Evolutionary conservation across 2,113 vertebrate genomes (phyloP).

Genomic region (Saguinus imperator): DNA sequence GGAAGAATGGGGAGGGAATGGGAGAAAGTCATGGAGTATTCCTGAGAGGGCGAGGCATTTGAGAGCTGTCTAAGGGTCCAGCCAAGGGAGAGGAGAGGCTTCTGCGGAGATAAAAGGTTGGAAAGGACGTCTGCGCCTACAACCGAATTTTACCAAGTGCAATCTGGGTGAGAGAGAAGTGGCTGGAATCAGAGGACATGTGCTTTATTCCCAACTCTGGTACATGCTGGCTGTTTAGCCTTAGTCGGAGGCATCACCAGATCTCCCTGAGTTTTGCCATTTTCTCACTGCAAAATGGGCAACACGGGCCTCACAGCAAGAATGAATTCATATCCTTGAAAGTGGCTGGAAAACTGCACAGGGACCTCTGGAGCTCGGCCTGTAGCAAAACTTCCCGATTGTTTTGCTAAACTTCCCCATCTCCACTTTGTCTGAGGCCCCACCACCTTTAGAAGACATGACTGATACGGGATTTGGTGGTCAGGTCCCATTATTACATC

Average conservation of each 20-base stretch:
- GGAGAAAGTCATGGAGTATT: not conserved
- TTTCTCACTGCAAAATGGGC: not conserved
- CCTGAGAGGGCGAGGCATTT: not conserved
- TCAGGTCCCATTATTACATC: not conserved
- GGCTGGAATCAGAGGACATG: not conserved
- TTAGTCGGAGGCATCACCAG: not conserved
- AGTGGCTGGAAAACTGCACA: not conserved
- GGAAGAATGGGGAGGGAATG: not conserved
- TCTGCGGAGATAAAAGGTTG: not conserved
- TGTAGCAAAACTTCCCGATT: not conserved
- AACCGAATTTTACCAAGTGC: not conserved
- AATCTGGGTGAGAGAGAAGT: not conserved
- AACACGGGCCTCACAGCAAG: not conserved
- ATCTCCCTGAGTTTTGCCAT: not conserved
- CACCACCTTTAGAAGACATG: accelerated
- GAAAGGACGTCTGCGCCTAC: accelerated
- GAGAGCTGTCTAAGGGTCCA: not conserved
- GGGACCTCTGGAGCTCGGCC: not conserved
- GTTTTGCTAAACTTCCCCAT: not conserved
- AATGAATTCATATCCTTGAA: not conserved
- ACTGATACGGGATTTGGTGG: not conserved
- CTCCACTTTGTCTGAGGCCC: not conserved
- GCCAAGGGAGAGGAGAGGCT: not conserved
- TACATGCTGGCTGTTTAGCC: not conserved
- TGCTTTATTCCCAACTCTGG: not conserved